Base-by-base conservation (phyloP, 1,140 invertebrate genomes). In the Oedothorax gibbosus region DNA sequence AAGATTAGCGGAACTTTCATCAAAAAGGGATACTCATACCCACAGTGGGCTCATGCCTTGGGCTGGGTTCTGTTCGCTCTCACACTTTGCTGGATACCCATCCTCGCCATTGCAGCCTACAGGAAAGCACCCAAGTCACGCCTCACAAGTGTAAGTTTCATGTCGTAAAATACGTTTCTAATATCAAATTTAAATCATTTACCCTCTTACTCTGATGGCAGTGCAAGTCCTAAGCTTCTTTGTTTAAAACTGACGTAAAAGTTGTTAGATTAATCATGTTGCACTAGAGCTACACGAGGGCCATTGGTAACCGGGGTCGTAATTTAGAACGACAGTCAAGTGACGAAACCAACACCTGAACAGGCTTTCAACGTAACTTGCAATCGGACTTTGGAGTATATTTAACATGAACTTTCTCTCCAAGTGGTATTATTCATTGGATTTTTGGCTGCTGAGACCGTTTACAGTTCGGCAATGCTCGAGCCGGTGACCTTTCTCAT, bases 1-100 rank as follows among this genome's bases (percentile, higher is more conserved):
- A 53, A 64, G 0, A 65, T 65, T 49, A 69, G 56, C 8, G 62
- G 71, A 7, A 51, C 49, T 15, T 66, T 75, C 9, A 66, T 86
- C 7, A 76, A 77, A 49, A 81, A 69, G 11, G 79, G 66, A 8
- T 86, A 82, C 18, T n/a, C n/a, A 2, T 87, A 86, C 60, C 85
- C 86, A 3, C 54, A 56, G 4, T 83, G 85, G 65, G 86, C 85
- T 12, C 71, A 87, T 6, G 71, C 68, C 0, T 10, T 87, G 8
- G 86, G 86, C 18, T 87, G 86, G 86, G 20, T 80, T 6, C 11
- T 86, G 11, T 82, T 87, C 18, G 72, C 54, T 10, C 69, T 87
- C 5, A 85, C 85, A 11, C 56, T 87, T 1, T 86, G 77, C n/a
- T 86, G 84, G 84, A 77, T 87, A 7, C 86, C 85, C 2, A 57